phyloP scores from a whole-genome alignment of 2,797 vertebrate species.

The Betta splendens region DNA sequence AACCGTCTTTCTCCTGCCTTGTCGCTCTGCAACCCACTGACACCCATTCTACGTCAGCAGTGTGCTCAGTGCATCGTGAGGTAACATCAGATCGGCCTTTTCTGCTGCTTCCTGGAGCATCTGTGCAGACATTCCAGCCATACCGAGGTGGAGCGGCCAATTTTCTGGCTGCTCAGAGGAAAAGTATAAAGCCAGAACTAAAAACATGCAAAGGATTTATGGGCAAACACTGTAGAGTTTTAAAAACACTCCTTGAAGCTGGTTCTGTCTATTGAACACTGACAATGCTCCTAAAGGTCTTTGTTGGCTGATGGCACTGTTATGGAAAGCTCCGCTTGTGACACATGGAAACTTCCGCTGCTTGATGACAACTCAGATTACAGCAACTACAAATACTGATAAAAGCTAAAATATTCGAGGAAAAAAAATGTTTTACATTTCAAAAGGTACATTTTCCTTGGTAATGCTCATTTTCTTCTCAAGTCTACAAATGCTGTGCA shows the following conservation, averaged over 20 bases:
- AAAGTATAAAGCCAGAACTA: slow-evolving; percentile 7
- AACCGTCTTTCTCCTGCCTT: slow-evolving; percentile 30
- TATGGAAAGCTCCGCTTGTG: not conserved
- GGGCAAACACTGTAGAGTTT: not conserved
- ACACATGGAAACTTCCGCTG: slow-evolving; percentile 10
- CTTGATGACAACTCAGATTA: slow-evolving; percentile 12
- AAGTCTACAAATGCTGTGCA: slow-evolving; percentile 2
- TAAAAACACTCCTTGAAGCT: not conserved
- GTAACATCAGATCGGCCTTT: slow-evolving; percentile 49
- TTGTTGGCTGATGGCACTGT: slow-evolving; percentile 1
- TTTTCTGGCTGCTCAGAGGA: slow-evolving; percentile 48
- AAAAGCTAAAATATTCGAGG: not conserved
- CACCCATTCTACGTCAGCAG: slow-evolving; percentile 35
- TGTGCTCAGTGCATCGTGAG: slow-evolving; percentile 34
- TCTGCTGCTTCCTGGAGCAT: slow-evolving; percentile 47
- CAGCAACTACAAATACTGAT: slow-evolving; percentile 6
- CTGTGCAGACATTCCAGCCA: slow-evolving; percentile 70
- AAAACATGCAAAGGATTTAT: slow-evolving; percentile 12
- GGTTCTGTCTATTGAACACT: not conserved
- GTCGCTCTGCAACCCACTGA: slow-evolving; percentile 45
- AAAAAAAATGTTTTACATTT: slow-evolving; percentile 6
- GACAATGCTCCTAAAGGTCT: not conserved
- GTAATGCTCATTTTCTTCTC: slow-evolving; percentile 21
- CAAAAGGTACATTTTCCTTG: slow-evolving; percentile 13
- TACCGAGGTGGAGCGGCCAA: slow-evolving; percentile 54